These are phyloP conservation scores for Ormyrus pomaceus DNA, from an alignment of 2,888 invertebrate genomes.

Conservation along the genomic window DNA sequence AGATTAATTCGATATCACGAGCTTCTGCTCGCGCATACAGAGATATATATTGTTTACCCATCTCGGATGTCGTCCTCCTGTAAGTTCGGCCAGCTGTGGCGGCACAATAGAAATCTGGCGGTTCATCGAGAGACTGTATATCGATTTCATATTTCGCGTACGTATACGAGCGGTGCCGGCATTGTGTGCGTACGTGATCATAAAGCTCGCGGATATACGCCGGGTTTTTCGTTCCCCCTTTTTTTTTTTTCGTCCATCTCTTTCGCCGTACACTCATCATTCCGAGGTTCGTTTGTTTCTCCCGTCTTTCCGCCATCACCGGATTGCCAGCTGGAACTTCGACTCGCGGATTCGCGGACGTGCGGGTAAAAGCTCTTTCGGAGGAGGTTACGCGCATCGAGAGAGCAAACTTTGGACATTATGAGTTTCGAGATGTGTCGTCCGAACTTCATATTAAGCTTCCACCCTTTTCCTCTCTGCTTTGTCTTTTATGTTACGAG, in stretches of 20 bases:
- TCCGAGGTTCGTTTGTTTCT: conserved; percentile 9
- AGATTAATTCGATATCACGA: conserved; percentile 41
- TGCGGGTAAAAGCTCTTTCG: too few species aligned
- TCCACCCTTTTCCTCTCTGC: too few species aligned
- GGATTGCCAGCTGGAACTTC: neutral
- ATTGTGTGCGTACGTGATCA: conserved; percentile 58
- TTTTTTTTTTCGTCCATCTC: neutral
- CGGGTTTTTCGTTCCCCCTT: conserved; percentile 7
- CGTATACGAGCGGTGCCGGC: conserved; percentile 52
- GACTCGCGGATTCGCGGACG: too few species aligned
- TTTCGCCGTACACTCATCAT: neutral
- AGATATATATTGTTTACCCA: conserved; percentile 37
- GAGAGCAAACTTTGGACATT: too few species aligned
- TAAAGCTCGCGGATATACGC: neutral
- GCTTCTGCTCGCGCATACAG: neutral
- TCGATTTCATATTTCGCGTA: conserved; percentile 68
- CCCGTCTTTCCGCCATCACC: conserved; percentile 15
- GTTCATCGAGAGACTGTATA: conserved; percentile 55
- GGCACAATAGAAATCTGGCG: conserved; percentile 58
- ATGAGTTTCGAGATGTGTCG: too few species aligned
- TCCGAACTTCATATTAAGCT: too few species aligned
- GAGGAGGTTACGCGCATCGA: too few species aligned
- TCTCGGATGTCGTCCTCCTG: conserved; percentile 13
- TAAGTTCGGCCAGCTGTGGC: conserved; percentile 7
- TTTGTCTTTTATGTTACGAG: too few species aligned